phyloP scores from a whole-genome alignment of 2,888 invertebrate genomes.

The Sinhomidia bicolor region DNA sequence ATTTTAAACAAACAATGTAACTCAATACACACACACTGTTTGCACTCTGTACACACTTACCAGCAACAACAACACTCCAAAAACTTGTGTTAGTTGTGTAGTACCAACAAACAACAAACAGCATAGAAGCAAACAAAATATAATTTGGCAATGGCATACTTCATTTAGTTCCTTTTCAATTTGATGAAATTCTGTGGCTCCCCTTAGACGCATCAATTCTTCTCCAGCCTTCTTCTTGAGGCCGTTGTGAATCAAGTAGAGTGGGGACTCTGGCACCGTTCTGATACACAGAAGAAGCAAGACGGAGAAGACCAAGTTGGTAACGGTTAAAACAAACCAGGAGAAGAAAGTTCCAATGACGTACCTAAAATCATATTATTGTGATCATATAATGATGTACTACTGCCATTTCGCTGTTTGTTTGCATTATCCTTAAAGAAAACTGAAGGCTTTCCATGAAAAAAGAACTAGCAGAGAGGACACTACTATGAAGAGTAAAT shows the following conservation, averaged over 20 bases:
- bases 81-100: no score
- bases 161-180: slow-evolving; percentile 86
- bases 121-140: neutral
- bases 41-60: neutral
- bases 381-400: no score
- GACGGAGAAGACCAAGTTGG: slow-evolving; percentile 87
- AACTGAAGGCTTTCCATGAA: neutral
- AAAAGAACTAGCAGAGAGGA: no score
- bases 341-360: slow-evolving; percentile 86
- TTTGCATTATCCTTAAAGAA: no score
- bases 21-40: neutral
- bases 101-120: neutral
- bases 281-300: slow-evolving; percentile 88
- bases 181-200: slow-evolving; percentile 85
- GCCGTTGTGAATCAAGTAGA: slow-evolving; percentile 86
- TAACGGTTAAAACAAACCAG: slow-evolving; percentile 85
- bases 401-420: no score
- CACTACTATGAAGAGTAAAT: neutral
- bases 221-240: slow-evolving; percentile 85
- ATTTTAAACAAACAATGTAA: neutral
- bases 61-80: neutral
- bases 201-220: slow-evolving; percentile 89
- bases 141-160: slow-evolving; percentile 80
- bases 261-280: slow-evolving; percentile 90
- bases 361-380: slow-evolving; percentile 85